Base-by-base conservation (phyloP, 2,797 vertebrate species). In the Girardinus metallicus region DNA sequence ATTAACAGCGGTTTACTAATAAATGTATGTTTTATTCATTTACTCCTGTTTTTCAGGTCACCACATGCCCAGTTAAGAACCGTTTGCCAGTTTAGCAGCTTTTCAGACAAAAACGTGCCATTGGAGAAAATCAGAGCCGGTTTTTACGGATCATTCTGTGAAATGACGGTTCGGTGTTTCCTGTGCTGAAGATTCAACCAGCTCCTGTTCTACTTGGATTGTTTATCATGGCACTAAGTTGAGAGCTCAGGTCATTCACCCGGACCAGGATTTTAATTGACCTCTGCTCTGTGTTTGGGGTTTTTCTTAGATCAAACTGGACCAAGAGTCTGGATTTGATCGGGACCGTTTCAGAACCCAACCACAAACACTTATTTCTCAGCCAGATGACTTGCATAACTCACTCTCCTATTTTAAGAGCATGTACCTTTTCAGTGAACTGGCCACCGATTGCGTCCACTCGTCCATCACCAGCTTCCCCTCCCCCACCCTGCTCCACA, bases 401-500 rank as follows among this genome's bases (percentile, higher is more conserved):
- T 76, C 80, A 78, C 78, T 75, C 68, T 87, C 87, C 94, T 96
- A 94, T 95, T 96, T 95, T 95, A 93, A 92, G 94, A 92, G 64
- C 90, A 89, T 86, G 92, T 92, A 93, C 91, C 93, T 94, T 95
- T 96, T 94, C 95, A 93, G 86, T 86, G 91, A 87, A 82, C 78
- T 86, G 85, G 85, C 86, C 68, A 36, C 79, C 81, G 83, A 90
- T 92, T 91, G 88, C 88, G 79, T 75, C 77, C 73, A 78, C 81
- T 75, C 83, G 82, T 78, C 82, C 76, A 26, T 53, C 26, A 4
- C 49, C 23, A 7, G 26, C 34, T 41, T 9, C 47, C 60, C 53
- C 73, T 71, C 60, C 73, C 75, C 66, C 43, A 11, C 57, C 81
- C 74, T n/a, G 13, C 73, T 66, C 76, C 41, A 72, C 70, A 78